Conservation (phyloP, 2,113 vertebrate genomes). For the Pteruthius melanotis region DNA sequence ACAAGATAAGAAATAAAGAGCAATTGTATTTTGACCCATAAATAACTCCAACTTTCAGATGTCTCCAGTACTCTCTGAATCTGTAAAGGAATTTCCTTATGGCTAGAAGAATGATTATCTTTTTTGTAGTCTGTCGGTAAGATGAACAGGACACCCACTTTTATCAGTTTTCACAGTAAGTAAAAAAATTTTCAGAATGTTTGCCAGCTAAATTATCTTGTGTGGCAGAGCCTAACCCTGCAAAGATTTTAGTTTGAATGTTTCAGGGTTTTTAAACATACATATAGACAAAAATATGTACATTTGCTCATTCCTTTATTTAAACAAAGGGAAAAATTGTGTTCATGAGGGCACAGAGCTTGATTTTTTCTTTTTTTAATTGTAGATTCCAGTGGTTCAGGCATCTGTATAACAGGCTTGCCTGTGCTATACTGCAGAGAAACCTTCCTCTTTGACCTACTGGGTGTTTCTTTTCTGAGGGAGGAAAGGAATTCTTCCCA, state of each 20-base stretch:
- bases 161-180: neutral
- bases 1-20: neutral
- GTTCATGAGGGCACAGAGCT: neutral
- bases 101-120: neutral
- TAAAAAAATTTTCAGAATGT: neutral
- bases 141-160: neutral
- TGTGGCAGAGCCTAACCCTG: neutral
- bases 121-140: slow-evolving; percentile 20
- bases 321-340: slow-evolving; percentile 46
- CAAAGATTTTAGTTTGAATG: neutral
- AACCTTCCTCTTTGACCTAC: slow-evolving; percentile 66
- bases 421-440: slow-evolving; percentile 18
- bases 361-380: neutral
- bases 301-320: slow-evolving; percentile 50
- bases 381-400: slow-evolving; percentile 60
- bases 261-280: neutral
- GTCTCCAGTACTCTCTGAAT: neutral
- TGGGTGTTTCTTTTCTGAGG: slow-evolving; percentile 63
- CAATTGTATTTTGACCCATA: neutral
- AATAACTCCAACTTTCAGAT: slow-evolving; percentile 15
- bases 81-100: neutral
- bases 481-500: slow-evolving; percentile 68
- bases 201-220: neutral
- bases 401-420: slow-evolving; percentile 52
- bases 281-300: neutral